phyloP scores from a whole-genome alignment of 2,797 vertebrate genomes.

The Glyptemys insculpta region DNA sequence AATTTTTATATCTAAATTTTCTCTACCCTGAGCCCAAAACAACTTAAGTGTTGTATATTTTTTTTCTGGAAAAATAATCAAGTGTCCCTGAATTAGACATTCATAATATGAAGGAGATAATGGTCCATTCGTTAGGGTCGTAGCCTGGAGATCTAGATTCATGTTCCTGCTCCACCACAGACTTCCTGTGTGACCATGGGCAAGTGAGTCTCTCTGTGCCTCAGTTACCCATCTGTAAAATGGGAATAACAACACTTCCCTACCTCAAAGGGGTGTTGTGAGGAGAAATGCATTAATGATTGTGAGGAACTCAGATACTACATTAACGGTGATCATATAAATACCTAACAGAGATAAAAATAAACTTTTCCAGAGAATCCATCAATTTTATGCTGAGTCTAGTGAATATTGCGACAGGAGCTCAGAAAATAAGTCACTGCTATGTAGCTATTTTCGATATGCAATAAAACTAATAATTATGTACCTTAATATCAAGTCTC shows the following conservation, averaged over 20 bases:
- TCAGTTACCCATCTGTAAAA: neutral
- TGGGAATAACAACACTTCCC: neutral
- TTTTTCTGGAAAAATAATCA: no score
- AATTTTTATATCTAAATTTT: no score
- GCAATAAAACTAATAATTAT: constrained; percentile 2
- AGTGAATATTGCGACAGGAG: neutral
- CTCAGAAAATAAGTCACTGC: neutral
- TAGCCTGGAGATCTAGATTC: neutral
- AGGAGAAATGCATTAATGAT: neutral
- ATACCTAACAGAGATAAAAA: neutral
- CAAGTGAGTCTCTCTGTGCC: neutral
- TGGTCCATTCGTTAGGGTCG: no score
- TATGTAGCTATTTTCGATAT: neutral
- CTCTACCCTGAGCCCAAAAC: no score
- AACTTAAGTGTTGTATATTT: no score
- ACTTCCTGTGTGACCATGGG: no score
- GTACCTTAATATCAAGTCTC: constrained; percentile 27
- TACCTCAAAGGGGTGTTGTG: neutral
- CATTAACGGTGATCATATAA: neutral
- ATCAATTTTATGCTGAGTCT: neutral
- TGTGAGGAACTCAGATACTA: neutral
- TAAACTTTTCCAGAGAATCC: neutral
- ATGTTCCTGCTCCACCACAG: neutral
- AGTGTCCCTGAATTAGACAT: no score
- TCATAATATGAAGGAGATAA: no score